Conservation (phyloP, 64 coral and sea anemone species). For the Cladopsammia gracilis region DNA sequence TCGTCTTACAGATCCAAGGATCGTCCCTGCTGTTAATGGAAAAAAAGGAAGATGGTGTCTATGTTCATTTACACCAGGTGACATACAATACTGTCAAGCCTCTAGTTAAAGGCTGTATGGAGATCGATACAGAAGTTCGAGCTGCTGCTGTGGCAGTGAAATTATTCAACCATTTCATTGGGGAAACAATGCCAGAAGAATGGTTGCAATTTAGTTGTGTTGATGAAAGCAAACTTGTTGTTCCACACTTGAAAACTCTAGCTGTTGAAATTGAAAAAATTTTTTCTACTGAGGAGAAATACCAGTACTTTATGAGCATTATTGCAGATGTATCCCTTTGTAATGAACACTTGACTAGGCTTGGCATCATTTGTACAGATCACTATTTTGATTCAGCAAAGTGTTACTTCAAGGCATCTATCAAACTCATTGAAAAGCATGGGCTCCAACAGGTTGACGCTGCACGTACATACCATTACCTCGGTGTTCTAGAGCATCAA, state of each 20-base stretch:
- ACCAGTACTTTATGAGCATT: neutral
- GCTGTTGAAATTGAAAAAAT: neutral
- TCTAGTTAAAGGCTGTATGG: neutral
- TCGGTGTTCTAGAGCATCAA: too few relatives aligned
- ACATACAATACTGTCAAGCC: neutral
- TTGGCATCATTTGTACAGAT: neutral
- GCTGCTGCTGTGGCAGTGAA: neutral
- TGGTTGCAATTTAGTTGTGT: neutral
- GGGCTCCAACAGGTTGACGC: too few relatives aligned
- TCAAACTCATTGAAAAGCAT: neutral
- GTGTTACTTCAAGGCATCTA: neutral
- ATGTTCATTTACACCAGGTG: too few relatives aligned
- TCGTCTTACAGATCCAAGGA: slow-evolving; percentile 5
- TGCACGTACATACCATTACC: too few relatives aligned
- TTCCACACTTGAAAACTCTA: slow-evolving; percentile 8
- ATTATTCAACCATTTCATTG: slow-evolving; percentile 33
- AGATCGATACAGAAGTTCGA: neutral
- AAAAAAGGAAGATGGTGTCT: neutral
- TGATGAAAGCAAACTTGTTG: neutral
- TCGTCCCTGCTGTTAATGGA: neutral
- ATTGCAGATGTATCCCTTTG: neutral
- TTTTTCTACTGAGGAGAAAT: neutral
- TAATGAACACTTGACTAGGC: neutral
- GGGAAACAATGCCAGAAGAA: neutral
- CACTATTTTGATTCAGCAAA: neutral